Evolutionary conservation across 2,797 vertebrate species (phyloP).

Genomic region (Ctenochaetus hawaiiensis): DNA sequence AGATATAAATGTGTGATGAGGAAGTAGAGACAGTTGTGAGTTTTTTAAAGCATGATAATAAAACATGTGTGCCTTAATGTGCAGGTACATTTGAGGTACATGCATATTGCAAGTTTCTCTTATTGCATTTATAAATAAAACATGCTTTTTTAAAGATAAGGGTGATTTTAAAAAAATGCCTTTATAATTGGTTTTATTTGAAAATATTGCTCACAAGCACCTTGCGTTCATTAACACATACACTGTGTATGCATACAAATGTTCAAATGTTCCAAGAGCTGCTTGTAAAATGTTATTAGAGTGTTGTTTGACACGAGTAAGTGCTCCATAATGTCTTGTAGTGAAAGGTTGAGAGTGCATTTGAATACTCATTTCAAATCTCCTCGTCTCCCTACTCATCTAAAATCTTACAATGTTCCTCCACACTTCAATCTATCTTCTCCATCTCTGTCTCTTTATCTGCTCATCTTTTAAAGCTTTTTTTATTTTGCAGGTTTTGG

Average conservation of each 20-base stretch:
- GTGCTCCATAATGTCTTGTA: conserved; percentile 74
- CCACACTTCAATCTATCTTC: conserved; percentile 11
- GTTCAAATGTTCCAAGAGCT: conserved; percentile 7
- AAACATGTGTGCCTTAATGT: conserved; percentile 9
- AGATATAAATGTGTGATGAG: not conserved
- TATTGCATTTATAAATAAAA: not conserved
- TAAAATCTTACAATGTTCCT: conserved; percentile 30
- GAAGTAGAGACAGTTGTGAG: not conserved
- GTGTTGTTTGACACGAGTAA: conserved; percentile 55
- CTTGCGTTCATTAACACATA: not conserved
- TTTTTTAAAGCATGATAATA: conserved; percentile 24
- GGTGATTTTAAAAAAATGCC: not conserved
- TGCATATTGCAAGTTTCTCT: not conserved
- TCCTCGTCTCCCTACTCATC: conserved; percentile 2
- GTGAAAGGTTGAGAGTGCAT: conserved; percentile 68
- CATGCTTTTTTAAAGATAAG: not conserved
- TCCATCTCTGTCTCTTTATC: conserved; percentile 11
- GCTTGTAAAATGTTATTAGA: conserved; percentile 67
- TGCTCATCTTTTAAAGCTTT: not conserved
- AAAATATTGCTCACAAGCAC: not conserved
- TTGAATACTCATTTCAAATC: conserved; percentile 39
- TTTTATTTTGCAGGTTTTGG: not conserved
- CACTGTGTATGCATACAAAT: not conserved
- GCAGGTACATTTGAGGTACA: not conserved
- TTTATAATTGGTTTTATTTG: not conserved